Evolutionary conservation across 37 sponge, comb jelly and placozoan species (phyloP).

Genomic region (Diacarnus erythraeanus): DNA sequence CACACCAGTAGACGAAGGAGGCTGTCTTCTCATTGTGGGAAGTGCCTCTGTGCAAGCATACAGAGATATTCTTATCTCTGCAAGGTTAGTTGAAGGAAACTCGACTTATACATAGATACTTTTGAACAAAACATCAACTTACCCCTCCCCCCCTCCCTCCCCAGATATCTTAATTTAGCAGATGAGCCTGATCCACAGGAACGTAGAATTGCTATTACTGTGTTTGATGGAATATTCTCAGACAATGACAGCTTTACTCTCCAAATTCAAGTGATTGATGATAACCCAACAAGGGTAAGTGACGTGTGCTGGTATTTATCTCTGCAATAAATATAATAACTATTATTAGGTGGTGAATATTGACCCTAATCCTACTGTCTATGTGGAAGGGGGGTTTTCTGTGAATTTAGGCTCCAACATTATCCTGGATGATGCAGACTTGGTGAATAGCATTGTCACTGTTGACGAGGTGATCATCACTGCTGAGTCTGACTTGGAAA

Average conservation of each 20-base stretch:
- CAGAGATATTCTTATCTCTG: conserved; percentile 29
- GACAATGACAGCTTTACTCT: conserved; percentile 16
- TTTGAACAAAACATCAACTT: background rate
- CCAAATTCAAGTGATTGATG: conserved; percentile 22
- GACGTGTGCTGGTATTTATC: background rate
- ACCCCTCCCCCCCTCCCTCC: too few relatives aligned
- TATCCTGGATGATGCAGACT: background rate
- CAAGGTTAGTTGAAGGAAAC: conserved; percentile 20
- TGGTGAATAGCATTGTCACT: background rate
- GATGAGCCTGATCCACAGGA: conserved; percentile 22
- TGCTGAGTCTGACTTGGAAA: too few relatives aligned
- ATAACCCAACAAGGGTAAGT: conserved; percentile 46
- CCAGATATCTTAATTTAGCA: conserved; percentile 44
- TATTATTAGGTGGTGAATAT: background rate
- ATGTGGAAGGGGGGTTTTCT: background rate
- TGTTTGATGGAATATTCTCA: conserved; percentile 46
- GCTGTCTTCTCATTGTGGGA: conserved; percentile 51
- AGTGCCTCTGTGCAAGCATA: conserved; percentile 49
- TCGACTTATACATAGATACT: background rate
- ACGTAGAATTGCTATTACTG: conserved; percentile 30
- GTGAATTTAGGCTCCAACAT: background rate
- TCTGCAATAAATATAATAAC: background rate
- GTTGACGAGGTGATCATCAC: background rate
- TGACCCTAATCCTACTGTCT: background rate
- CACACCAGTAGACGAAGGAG: conserved; percentile 10